Evolutionary conservation across 2,113 vertebrate species (phyloP).

Genomic region (Pangasianodon gigas): DNA sequence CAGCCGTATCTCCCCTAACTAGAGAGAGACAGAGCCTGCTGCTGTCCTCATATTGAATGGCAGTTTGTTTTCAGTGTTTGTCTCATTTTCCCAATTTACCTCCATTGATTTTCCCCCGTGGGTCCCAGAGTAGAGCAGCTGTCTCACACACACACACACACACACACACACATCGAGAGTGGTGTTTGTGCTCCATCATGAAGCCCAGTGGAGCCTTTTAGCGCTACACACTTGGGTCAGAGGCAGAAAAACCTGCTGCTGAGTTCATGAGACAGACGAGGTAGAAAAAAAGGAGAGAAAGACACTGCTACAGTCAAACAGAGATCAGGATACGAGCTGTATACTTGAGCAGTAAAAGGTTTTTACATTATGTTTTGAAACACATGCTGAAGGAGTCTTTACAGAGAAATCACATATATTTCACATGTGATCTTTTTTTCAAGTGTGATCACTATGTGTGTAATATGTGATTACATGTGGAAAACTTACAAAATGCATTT

Average conservation of each 20-base stretch:
- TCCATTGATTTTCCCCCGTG: conserved; percentile 66
- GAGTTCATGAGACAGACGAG: neutral
- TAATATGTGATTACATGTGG: neutral
- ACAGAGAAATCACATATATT: neutral
- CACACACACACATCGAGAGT: neutral
- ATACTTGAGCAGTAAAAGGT: neutral
- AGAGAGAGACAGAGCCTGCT: conserved; percentile 7
- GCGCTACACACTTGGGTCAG: conserved; percentile 16
- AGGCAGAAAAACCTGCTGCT: conserved; percentile 25
- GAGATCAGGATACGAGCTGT: neutral
- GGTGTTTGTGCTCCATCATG: conserved; percentile 34
- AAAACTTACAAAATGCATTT: too few relatives aligned
- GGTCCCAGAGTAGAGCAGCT: conserved; percentile 42
- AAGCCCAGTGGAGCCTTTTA: conserved; percentile 40
- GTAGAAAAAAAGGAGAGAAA: neutral
- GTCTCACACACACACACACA: neutral
- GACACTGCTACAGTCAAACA: neutral
- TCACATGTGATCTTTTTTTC: neutral
- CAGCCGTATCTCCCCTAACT: conserved; percentile 18
- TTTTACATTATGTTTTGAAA: neutral
- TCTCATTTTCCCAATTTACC: conserved; percentile 47
- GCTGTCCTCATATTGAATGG: conserved; percentile 39
- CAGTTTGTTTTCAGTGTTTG: conserved; percentile 49
- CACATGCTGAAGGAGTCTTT: neutral
- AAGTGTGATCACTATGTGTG: neutral